These are phyloP conservation scores for Cheilosia variabilis DNA, from an alignment of 2,888 invertebrate genomes.

Conservation along the genomic window DNA sequence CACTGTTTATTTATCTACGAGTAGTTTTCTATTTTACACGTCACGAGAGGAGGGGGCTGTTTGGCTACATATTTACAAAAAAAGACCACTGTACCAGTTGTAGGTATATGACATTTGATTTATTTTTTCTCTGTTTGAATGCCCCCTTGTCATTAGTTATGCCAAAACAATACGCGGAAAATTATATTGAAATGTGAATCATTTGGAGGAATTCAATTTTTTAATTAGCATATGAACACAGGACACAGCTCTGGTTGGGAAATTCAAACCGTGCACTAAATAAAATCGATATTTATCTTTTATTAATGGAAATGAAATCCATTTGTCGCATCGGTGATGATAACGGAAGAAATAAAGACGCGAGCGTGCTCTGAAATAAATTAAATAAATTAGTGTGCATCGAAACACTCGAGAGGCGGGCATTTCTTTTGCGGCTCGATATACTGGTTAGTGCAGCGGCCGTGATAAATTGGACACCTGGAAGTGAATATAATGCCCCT, in stretches of 20 bases:
- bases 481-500: no score
- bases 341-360: background rate
- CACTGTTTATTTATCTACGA: slow-evolving; percentile 5
- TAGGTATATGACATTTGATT: background rate
- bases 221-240: background rate
- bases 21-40: background rate
- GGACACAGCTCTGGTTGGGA: background rate
- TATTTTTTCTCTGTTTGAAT: background rate
- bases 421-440: no score
- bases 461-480: no score
- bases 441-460: no score
- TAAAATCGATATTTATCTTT: slow-evolving; percentile 33
- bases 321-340: background rate
- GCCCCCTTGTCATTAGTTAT: background rate
- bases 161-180: background rate
- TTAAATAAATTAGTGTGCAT: no score
- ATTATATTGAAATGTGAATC: slow-evolving; percentile 1
- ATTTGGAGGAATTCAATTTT: background rate
- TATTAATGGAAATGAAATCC: slow-evolving; percentile 24
- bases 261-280: slow-evolving; percentile 7
- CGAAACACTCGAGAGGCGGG: no score
- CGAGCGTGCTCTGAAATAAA: no score
- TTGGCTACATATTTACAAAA: no score
- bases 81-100: no score
- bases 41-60: no score